These are phyloP conservation scores for Ameiurus melas DNA, from an alignment of 2,113 vertebrate genomes.

Conservation along the genomic window DNA sequence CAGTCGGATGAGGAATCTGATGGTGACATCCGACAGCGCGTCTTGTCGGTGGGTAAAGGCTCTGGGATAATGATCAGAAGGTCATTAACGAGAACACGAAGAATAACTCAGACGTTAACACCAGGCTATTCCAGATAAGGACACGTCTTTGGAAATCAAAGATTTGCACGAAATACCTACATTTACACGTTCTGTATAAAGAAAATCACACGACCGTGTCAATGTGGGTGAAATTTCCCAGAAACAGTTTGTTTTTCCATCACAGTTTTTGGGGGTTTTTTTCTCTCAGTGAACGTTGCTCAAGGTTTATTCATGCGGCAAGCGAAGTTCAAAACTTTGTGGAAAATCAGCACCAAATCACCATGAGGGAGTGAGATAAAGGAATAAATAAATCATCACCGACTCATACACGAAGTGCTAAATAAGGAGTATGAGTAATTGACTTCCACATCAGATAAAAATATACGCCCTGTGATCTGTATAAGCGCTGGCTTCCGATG, in stretches of 20 bases:
- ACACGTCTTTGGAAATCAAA: neutral
- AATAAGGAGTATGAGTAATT: neutral
- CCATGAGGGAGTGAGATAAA: neutral
- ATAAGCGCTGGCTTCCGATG: neutral
- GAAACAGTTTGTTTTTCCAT: neutral
- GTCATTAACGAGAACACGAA: too few species aligned
- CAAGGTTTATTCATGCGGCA: neutral
- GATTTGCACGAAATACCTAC: neutral
- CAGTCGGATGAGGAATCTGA: neutral
- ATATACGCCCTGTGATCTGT: neutral
- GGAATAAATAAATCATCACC: neutral
- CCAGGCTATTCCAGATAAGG: neutral
- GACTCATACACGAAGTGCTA: neutral
- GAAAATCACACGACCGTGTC: neutral
- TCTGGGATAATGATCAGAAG: too few species aligned
- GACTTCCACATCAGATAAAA: conserved; percentile 3
- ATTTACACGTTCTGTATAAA: neutral
- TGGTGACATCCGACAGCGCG: neutral
- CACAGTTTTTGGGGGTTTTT: neutral
- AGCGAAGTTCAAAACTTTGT: neutral
- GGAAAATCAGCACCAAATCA: neutral
- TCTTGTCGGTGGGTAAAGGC: too few species aligned
- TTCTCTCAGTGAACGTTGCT: neutral
- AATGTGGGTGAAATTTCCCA: neutral
- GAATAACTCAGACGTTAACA: neutral